Conservation (phyloP, 2,113 vertebrate genomes). For the Tupaia tana region DNA sequence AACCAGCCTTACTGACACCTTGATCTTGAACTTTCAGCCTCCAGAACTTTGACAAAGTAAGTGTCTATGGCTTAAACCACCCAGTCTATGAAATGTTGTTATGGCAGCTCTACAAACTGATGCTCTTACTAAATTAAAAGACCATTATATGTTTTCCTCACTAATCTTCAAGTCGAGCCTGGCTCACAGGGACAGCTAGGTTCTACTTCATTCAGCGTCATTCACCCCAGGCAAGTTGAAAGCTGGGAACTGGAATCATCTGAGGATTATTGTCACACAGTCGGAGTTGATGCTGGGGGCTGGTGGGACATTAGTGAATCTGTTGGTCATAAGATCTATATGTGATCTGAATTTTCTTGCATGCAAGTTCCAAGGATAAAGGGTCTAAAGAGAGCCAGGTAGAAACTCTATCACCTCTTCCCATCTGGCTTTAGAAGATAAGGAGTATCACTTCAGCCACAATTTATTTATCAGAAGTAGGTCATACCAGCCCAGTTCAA, state of each 20-base stretch:
- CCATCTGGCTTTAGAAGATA: background rate
- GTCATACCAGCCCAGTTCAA: background rate
- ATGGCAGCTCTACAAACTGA: background rate
- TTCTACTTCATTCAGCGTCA: background rate
- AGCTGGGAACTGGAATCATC: background rate
- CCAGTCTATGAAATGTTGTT: background rate
- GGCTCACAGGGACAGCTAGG: background rate
- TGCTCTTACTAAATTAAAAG: background rate
- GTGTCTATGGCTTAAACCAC: background rate
- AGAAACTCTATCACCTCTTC: background rate
- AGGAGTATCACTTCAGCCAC: background rate
- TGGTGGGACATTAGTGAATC: too few species aligned
- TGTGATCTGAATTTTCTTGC: background rate
- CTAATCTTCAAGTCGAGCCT: background rate
- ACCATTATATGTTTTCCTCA: background rate
- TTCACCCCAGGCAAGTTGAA: background rate
- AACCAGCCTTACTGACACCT: background rate
- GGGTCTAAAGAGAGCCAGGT: background rate
- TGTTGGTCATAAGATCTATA: rapidly evolving
- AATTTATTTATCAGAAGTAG: background rate
- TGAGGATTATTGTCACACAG: background rate
- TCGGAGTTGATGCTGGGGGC: background rate
- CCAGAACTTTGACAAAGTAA: background rate
- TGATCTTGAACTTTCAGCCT: background rate
- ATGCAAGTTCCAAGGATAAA: background rate